Percentiles rank a stretch among this genome's conserved stretches.
phyloP scores from a whole-genome alignment of 2,113 vertebrate species.

The Trogon surrucura region DNA sequence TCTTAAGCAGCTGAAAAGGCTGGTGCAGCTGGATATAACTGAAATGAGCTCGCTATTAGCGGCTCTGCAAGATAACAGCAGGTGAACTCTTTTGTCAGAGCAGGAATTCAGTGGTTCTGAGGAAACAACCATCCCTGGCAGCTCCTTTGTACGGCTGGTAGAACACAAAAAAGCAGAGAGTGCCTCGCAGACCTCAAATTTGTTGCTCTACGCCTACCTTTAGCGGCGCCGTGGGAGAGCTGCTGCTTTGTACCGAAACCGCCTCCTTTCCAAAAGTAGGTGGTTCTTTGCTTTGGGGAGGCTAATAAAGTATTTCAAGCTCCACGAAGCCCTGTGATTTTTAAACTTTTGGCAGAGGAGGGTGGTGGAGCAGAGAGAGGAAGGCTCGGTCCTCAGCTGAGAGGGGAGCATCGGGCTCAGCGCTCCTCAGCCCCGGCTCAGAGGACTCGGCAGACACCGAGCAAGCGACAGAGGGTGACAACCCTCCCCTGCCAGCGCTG shows the following conservation, averaged over 20 bases:
- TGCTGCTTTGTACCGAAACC: neutral
- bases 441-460: neutral
- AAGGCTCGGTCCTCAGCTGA: neutral
- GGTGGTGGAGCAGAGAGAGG: neutral
- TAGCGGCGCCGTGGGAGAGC: neutral
- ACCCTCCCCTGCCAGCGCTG: fast-evolving
- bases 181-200: neutral
- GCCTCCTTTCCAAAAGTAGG: neutral
- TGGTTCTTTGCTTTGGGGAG: neutral
- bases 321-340: neutral
- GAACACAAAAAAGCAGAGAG: neutral
- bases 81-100: neutral
- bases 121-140: neutral
- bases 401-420: neutral
- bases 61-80: neutral
- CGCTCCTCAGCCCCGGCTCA: fast-evolving
- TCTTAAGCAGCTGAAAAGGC: neutral
- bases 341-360: neutral
- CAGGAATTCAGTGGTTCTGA: neutral
- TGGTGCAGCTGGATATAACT: slow-evolving; percentile 11
- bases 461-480: neutral
- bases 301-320: neutral
- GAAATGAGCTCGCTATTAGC: neutral
- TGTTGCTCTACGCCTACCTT: neutral
- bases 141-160: neutral